phyloP scores from a whole-genome alignment of 1,140 invertebrate species.

The Planococcus citri region DNA sequence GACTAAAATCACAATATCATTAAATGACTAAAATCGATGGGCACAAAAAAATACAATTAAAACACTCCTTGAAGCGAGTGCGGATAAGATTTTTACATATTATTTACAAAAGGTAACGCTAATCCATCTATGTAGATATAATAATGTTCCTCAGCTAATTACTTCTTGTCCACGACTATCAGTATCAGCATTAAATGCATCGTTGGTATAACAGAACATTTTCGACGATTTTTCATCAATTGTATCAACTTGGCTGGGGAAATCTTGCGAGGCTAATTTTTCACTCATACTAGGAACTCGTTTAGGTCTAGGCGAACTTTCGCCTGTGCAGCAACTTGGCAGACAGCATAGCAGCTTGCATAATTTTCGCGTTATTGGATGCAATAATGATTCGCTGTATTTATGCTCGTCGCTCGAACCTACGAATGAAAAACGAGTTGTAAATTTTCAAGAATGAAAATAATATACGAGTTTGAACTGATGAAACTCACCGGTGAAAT shows the following conservation, averaged over 20 bases:
- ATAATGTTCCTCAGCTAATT: neutral
- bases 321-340: neutral
- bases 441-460: neutral
- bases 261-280: neutral
- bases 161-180: neutral
- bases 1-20: neutral
- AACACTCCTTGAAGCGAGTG: too few relatives aligned
- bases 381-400: neutral
- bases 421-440: neutral
- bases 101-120: too few relatives aligned
- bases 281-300: neutral
- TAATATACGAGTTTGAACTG: too few relatives aligned
- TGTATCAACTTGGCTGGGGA: neutral
- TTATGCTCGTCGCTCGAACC: neutral
- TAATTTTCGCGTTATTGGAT: constrained; percentile 1
- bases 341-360: neutral
- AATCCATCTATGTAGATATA: too few relatives aligned
- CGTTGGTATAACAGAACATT: neutral
- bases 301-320: neutral
- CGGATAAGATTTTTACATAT: too few relatives aligned
- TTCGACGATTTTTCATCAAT: neutral
- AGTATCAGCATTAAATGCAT: neutral
- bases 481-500: constrained; percentile 38
- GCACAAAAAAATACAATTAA: too few relatives aligned
- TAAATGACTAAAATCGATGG: neutral